Evolutionary conservation across 92 coral and sea anemone genomes (phyloP), one percentile per base, ranked within the genome.

Genomic region (Epizoanthus illoricatus): DNA sequence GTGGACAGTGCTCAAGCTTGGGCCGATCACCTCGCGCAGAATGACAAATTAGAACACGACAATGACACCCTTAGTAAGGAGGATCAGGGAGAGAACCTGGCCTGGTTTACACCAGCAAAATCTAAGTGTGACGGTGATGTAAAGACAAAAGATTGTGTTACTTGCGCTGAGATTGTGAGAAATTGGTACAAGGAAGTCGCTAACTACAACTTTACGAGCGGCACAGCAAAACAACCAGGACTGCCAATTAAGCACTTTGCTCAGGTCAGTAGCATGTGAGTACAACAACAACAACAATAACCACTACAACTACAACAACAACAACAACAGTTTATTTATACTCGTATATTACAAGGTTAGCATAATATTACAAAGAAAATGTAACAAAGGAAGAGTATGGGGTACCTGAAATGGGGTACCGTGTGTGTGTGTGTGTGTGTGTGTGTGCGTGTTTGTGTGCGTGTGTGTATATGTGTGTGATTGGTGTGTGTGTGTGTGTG

Each of bases 1-100:
- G 97, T 95, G 39, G 89, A 83, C 33, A 92, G 83, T n/a, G 98
- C 98, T 5, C 91, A 88, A 76, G 87, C 76, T 45, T 95, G 98
- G 98, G 98, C 98, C 4, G 98, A 92, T 41, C 59, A 93, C 60
- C 89, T 95, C 9, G 95, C 98, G 20, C 75, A 87, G 33, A 80
- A 86, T 16, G 91, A 91, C 76, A 86, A 76, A 45, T 87, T 95
- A 69, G 86, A 87, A 12, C 97, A 95, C 85, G 97, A 93, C 71
- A 63, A 65, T 20, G 86, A 76, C 5, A 80, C 87, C 24, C 83
- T 93, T 42, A 79, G 76, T 7, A 78, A 83, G 69, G 82, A 81
- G 24, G 71, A 91, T 66, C 89, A 92, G 69, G 97, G 98, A 23
- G 98, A 95, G 65, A 95, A 91, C 49, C 85, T 95, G 62, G 98